Evolutionary conservation across 2,888 invertebrate species (phyloP), one percentile per base, ranked within the genome.

Genomic region (Hyppa rectilinea): DNA sequence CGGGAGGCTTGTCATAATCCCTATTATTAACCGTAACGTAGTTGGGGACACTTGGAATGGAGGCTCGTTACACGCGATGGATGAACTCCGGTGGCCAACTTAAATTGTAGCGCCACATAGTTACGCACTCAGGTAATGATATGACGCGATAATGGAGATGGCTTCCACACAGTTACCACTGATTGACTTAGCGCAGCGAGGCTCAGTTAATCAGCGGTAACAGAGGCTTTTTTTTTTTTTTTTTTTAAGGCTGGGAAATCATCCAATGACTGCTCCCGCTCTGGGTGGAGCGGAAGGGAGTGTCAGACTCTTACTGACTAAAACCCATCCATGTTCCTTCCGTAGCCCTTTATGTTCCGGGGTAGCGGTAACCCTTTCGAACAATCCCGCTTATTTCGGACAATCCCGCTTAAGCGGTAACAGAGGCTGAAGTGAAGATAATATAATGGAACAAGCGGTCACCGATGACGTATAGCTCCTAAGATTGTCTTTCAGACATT

Each of bases 1-100:
- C 47, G 23, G 38, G 31, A 53, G 59, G 59, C 65, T 63, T 56
- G 68, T 81, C 74, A 80, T 83, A 80, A 83, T 80, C 56, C 69
- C 71, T 63, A 81, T 72, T 81, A 80, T 83, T 78, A 83, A 72
- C 77, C 61, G 66, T 83, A 83, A 83, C 73, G 83, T 73, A 65
- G 84, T 83, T 81, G 56, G 66, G 47, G 63, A 71, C 75, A 78
- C 82, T 83, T 78, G 75, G 59, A 83, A 83, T 72, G 75, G 69
- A 43, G 55, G 55, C 62, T 77, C 73, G 74, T 83, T 83, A 83
- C 61, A 55, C 43, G 29, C 60, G 79, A 75, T 81, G 77, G 75
- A 71, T 78, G 84, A 80, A 76, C 80, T 76, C 68, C 29, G 75
- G 34, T 47, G 49, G 50, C 53, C 61, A 75, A 78, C 68, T 76